Conservation (phyloP, 2,113 vertebrate species). For the Leptodactylus fuscus region DNA sequence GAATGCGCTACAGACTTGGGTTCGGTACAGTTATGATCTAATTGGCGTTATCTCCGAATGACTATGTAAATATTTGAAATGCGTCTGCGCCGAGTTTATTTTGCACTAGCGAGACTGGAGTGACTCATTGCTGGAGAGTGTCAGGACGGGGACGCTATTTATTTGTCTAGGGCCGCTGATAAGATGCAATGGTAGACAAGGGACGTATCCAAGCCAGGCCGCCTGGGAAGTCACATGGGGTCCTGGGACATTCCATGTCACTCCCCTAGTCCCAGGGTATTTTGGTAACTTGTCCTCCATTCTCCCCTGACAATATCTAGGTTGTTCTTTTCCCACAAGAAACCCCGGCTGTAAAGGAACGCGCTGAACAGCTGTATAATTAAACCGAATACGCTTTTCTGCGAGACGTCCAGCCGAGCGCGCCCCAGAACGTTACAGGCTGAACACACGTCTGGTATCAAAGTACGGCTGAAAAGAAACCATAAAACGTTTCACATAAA, state of each 20-base stretch:
- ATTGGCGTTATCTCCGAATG: background rate
- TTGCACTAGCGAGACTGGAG: background rate
- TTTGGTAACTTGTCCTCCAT: background rate
- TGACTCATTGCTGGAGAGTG: background rate
- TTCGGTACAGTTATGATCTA: background rate
- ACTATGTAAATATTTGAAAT: background rate
- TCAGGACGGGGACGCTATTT: conserved; percentile 13
- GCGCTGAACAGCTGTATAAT: background rate
- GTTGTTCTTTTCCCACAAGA: conserved; percentile 50
- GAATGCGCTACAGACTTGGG: no score
- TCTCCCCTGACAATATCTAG: conserved; percentile 30
- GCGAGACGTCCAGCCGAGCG: background rate
- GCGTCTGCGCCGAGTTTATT: conserved; percentile 4
- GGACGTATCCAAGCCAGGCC: background rate
- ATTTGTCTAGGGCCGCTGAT: conserved; percentile 41
- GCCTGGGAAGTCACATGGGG: background rate
- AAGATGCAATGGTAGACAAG: conserved; percentile 17
- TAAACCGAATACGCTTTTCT: background rate
- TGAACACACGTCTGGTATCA: background rate
- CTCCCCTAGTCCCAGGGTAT: conserved; percentile 8
- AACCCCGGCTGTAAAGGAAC: background rate
- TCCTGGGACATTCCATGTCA: background rate
- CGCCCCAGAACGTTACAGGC: background rate
- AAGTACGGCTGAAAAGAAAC: background rate
- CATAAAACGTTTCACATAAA: background rate